Evolutionary conservation across 2,888 invertebrate species (phyloP).

Genomic region (Amphipyra berbera): DNA sequence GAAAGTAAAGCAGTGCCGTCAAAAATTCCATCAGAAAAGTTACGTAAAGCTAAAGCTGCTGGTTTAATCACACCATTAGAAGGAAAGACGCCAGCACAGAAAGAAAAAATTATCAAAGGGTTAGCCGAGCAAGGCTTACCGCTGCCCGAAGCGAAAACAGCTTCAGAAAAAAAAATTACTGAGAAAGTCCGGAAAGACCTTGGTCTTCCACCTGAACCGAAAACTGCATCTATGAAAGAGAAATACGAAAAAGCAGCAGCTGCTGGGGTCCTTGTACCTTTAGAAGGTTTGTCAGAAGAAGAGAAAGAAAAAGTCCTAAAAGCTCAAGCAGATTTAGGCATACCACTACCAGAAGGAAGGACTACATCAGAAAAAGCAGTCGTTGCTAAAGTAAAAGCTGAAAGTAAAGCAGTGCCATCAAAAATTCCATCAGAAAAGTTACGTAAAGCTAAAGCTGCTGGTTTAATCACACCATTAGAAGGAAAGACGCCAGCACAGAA

Average conservation of each 20-base stretch:
- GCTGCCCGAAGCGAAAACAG: conserved; percentile 24
- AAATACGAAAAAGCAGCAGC: conserved; percentile 55
- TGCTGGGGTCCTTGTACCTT: conserved; percentile 50
- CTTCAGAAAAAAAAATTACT: conserved; percentile 53
- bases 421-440: neutral
- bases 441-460: conserved; percentile 26
- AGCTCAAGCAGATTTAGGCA: conserved; percentile 10
- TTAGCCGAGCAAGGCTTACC: conserved; percentile 24
- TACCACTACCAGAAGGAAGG: conserved; percentile 30
- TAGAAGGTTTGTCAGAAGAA: conserved; percentile 49
- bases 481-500: conserved; percentile 35
- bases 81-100: conserved; percentile 43
- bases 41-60: conserved; percentile 25
- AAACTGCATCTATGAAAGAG: conserved; percentile 50
- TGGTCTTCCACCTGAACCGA: conserved; percentile 63
- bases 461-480: conserved; percentile 34
- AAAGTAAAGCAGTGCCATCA: neutral
- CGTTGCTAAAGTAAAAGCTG: conserved; percentile 15
- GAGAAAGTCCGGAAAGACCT: conserved; percentile 60
- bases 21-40: conserved; percentile 15
- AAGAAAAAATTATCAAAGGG: conserved; percentile 52
- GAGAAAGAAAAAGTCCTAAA: conserved; percentile 33
- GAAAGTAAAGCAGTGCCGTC: conserved; percentile 9
- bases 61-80: conserved; percentile 24
- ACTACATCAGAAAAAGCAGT: conserved; percentile 20